These are phyloP conservation scores for Bucorvus abyssinicus DNA, from an alignment of 2,797 vertebrate species.

Conservation along the genomic window DNA sequence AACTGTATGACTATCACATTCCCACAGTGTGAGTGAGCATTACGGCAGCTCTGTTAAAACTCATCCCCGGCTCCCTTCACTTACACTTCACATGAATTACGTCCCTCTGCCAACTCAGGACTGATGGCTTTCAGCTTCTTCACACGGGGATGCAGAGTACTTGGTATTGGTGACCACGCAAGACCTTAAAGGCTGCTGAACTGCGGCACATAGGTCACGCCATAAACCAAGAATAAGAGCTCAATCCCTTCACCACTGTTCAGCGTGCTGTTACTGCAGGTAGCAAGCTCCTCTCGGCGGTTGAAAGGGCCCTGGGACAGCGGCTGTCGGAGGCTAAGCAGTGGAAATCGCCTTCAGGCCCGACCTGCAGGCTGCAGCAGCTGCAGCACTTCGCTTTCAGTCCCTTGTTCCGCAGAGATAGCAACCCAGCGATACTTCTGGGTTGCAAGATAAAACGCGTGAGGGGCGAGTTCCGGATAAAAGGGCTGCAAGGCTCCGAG, in stretches of 20 bases:
- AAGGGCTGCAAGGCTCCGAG: background rate
- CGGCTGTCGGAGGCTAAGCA: fast-evolving
- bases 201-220: background rate
- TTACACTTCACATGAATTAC: background rate
- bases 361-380: background rate
- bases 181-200: background rate
- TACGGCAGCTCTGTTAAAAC: background rate
- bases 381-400: background rate
- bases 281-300: background rate
- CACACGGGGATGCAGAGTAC: background rate
- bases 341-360: background rate
- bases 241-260: background rate
- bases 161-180: background rate
- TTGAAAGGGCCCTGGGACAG: too few species aligned
- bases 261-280: background rate
- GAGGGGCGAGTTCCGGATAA: background rate
- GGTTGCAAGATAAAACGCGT: background rate
- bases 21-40: background rate
- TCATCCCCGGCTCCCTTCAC: background rate
- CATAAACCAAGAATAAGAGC: background rate
- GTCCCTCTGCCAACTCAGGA: background rate
- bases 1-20: background rate
- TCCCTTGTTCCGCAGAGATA: background rate
- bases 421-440: background rate
- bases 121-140: background rate